A percentile compares a stretch with the other conserved stretches of the same genome.
phyloP scores from a whole-genome alignment of 2,797 vertebrate species.

The Peromyscus nudipes region DNA sequence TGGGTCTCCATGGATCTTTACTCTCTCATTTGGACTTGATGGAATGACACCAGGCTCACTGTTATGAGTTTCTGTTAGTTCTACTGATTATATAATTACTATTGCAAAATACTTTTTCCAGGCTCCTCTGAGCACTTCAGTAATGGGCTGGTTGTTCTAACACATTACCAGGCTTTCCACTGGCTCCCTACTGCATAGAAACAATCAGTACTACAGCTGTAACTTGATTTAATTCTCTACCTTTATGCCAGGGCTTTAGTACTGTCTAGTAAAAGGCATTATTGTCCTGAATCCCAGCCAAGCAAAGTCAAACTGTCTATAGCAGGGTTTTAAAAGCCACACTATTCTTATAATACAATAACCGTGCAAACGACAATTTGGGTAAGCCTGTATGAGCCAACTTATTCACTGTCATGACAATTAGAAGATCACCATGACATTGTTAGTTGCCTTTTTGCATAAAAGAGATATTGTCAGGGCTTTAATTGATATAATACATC shows the following conservation, averaged over 20 bases:
- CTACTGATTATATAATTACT: neutral
- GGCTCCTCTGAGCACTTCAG: neutral
- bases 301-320: neutral
- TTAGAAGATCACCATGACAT: constrained; percentile 65
- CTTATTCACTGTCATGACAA: constrained; percentile 62
- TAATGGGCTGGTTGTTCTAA: neutral
- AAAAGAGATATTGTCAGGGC: constrained; percentile 65
- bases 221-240: neutral
- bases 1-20: neutral
- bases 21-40: constrained; percentile 26
- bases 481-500: constrained; percentile 12
- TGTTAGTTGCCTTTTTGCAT: constrained; percentile 58
- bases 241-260: neutral
- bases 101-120: neutral
- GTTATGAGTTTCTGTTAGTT: neutral
- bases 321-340: neutral
- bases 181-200: constrained; percentile 4
- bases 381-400: constrained; percentile 67
- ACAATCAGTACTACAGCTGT: neutral
- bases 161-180: neutral
- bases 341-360: constrained; percentile 44
- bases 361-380: constrained; percentile 52
- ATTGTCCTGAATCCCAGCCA: constrained; percentile 40
- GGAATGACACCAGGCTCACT: neutral
- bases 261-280: neutral